Percentiles rank a stretch among this genome's conserved stretches.
Conservation (phyloP, 30 jellyfish, hydroid and myxozoan genomes). For the Sanderia malayensis region DNA sequence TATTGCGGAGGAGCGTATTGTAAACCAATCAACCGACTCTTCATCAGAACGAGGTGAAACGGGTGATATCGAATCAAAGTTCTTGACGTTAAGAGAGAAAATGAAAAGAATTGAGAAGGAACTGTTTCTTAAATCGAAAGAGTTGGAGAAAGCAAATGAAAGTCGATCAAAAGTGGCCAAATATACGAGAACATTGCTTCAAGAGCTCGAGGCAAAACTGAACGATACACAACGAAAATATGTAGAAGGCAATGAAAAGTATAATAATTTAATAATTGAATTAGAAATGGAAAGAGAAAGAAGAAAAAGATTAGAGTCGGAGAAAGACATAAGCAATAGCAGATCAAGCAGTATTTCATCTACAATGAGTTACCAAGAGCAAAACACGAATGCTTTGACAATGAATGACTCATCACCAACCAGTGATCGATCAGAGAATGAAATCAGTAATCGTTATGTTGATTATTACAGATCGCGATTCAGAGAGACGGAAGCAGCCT, state of each 20-base stretch:
- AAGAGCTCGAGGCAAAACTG: slow-evolving; percentile 91
- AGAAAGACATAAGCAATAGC: slow-evolving; percentile 52
- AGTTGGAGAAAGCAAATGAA: slow-evolving; percentile 96
- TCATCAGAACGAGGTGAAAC: slow-evolving; percentile 64
- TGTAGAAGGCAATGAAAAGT: slow-evolving; percentile 73
- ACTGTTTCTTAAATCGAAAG: slow-evolving; percentile 85
- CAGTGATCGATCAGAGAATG: slow-evolving; percentile 48
- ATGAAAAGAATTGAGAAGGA: slow-evolving; percentile 91
- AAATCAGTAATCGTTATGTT: slow-evolving; percentile 80
- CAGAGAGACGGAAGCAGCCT: slow-evolving; percentile 91
- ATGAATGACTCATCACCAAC: slow-evolving; percentile 16
- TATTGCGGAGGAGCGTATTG: slow-evolving; percentile 44
- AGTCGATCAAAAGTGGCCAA: slow-evolving; percentile 98
- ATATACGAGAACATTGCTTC: slow-evolving; percentile 91
- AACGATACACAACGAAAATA: slow-evolving; percentile 74
- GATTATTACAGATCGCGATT: slow-evolving; percentile 85
- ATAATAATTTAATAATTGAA: slow-evolving; percentile 60
- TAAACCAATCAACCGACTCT: slow-evolving; percentile 40
- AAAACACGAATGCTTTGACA: slow-evolving; percentile 16
- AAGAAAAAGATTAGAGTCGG: slow-evolving; percentile 73
- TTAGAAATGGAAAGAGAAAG: slow-evolving; percentile 82
- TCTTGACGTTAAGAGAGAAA: slow-evolving; percentile 68
- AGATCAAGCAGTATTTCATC: slow-evolving; percentile 71
- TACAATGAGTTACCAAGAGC: slow-evolving; percentile 25
- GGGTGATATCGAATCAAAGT: slow-evolving; percentile 78